Evolutionary conservation across 1,140 invertebrate genomes (phyloP), one percentile per base, ranked within the genome.

Genomic region (Papilio aristodemus): DNA sequence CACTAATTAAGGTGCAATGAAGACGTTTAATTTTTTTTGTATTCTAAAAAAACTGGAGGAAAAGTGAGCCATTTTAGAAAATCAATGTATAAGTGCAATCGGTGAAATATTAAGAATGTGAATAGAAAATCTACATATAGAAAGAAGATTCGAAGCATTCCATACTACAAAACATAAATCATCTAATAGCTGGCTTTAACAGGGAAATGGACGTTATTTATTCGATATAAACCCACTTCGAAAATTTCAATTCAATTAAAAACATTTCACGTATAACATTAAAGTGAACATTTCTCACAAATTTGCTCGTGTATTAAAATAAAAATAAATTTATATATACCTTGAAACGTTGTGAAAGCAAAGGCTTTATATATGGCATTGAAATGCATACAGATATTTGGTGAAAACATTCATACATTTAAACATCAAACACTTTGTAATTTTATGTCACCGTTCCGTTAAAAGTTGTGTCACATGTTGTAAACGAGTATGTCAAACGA

Each of bases 1-100:
- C 76, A 80, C 81, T 85, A 87, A 78, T 77, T 78, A 79, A 82
- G 74, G 87, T 89, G 87, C 87, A 86, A 78, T 81, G 66, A 68
- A 68, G 75, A 80, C 79, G 77, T 84, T 77, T 79, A 81, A 74
- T 78, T 74, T 82, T 83, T 58, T 79, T 72, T 80, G 75, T 79
- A 71, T 69, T 67, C 71, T 64, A 78, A 84, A 81, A n/a, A 77
- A 83, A 81, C 78, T 82, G 84, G 79, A 87, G 86, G 87, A 91
- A 91, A 91, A 90, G 89, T 91, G 89, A 91, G 89, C 89, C 89
- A 91, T 91, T 90, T 91, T 91, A 90, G 89, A 22, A 13, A 87
- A 91, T 80, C 89, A 88, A 89, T 80, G 72, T 83, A 83, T 81
- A 32, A 89, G 89, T 91, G 89, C 89, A 90, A 82, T 84, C 81